These are phyloP conservation scores for Nesoenas mayeri DNA, from an alignment of 2,113 vertebrate species.

Conservation along the genomic window DNA sequence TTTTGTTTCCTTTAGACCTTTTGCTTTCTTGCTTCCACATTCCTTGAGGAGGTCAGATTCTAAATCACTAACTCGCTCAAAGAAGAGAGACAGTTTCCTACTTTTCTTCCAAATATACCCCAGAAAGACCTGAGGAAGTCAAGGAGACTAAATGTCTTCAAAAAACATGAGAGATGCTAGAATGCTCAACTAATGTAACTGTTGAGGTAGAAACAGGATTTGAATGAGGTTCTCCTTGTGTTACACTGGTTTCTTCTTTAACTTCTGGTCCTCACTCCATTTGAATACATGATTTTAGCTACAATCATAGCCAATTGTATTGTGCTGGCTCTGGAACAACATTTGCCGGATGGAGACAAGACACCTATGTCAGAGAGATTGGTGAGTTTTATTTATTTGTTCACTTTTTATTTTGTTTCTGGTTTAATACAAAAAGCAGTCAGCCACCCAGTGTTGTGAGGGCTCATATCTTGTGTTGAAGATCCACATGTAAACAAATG, in stretches of 20 bases:
- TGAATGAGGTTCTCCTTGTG: not conserved
- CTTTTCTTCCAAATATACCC: not conserved
- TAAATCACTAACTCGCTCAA: not conserved
- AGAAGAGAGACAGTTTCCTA: not conserved
- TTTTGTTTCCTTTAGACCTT: not conserved
- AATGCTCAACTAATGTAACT: not conserved
- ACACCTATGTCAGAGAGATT: constrained; percentile 95
- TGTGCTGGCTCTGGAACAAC: constrained; percentile 94
- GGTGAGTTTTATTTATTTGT: constrained; percentile 80
- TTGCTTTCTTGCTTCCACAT: not conserved
- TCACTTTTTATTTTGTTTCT: not conserved
- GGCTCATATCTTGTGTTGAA: not conserved
- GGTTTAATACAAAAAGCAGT: not conserved
- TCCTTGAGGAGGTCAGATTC: not conserved
- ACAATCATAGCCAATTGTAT: constrained; percentile 99
- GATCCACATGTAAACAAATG: not conserved
- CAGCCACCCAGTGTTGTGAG: not conserved
- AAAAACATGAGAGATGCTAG: not conserved
- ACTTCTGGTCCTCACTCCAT: constrained; percentile 84
- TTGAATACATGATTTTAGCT: constrained; percentile 98
- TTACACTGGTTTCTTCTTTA: constrained; percentile 72
- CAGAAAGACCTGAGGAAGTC: not conserved
- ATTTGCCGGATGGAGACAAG: constrained; percentile 92
- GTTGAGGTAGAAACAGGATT: not conserved
- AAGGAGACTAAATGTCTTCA: not conserved